Base-by-base conservation (phyloP, 1,140 invertebrate genomes). In the Heliconius congener region DNA sequence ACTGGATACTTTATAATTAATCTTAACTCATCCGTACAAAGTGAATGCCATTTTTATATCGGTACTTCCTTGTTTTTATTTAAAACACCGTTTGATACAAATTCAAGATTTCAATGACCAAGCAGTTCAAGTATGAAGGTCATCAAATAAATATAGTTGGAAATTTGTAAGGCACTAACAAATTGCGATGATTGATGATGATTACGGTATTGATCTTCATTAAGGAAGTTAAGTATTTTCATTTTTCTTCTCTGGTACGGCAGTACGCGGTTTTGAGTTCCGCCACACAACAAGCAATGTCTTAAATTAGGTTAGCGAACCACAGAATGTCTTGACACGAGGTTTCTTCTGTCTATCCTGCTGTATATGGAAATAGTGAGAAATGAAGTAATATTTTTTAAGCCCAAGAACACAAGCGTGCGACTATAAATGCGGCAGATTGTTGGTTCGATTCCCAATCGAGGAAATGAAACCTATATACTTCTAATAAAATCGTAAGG, bases 61-160 rank as follows among this genome's bases (percentile, higher is more conserved):
- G 23, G 27, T 30, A 66, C 60, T 66, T 66, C 60, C 60, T 16
- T 66, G 60, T 66, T 66, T 60, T 66, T 66, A 66, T 66, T 66
- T 66, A 66, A 27, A 66, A 66, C 13, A 30, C 13, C 5, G 27
- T 30, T 66, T 66, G 60, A 66, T 16, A 66, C 60, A 16, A 66
- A 27, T 66, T 30, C 23, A 66, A 66, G 60, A 13, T 66, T 27
- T 60, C 55, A 66, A 66, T 30, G 23, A 19, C 19, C 23, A 23
- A 66, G 27, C 60, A 66, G 60, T 16, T 66, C 60, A 66, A 66
- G 60, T 66, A 23, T 66, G 27, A 66, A 66, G 60, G 60, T 30
- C 1, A 30, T 27, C 23, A 3, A 27, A 13, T 27, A 13, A 30
- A 66, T 66, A 16, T 1, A 66, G 11, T 11, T 27, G 27, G 16